Percentiles rank a stretch among this genome's conserved stretches.
Conservation (phyloP, 1,140 invertebrate genomes). For the Drosophila malerkotliana region DNA sequence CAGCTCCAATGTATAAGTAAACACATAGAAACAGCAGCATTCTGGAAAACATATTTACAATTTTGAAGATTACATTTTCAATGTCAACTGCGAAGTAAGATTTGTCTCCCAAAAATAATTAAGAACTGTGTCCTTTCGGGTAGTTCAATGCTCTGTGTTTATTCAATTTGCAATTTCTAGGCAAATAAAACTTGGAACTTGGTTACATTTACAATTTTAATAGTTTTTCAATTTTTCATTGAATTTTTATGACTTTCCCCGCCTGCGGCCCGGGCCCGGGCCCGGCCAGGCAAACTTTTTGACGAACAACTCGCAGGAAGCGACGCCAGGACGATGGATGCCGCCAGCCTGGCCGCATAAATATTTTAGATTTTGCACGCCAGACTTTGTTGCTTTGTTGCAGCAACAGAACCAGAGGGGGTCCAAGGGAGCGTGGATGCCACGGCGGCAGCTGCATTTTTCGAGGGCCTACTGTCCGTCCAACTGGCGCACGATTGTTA, state of each 20-base stretch:
- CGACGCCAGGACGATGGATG: conserved; percentile 42
- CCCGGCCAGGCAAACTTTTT: conserved; percentile 52
- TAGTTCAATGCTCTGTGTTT: background rate
- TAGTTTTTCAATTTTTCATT: conserved; percentile 58
- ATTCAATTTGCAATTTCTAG: conserved; percentile 16
- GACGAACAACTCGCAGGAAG: conserved; percentile 58
- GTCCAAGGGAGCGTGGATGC: background rate
- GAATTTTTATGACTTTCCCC: conserved; percentile 57
- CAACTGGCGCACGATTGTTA: conserved; percentile 73
- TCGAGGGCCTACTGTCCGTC: conserved; percentile 68
- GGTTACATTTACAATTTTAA: conserved; percentile 60
- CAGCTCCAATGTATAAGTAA: conserved; percentile 23
- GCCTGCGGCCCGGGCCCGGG: too few relatives aligned
- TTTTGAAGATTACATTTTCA: conserved; percentile 7
- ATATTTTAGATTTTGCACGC: conserved; percentile 74
- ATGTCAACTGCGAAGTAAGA: background rate
- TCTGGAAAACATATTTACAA: conserved; percentile 3
- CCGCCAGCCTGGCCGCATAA: conserved; percentile 65
- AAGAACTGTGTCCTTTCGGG: background rate
- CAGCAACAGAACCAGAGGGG: conserved; percentile 12
- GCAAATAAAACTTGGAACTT: conserved; percentile 16
- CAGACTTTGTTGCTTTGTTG: conserved; percentile 46
- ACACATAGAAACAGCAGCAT: conserved; percentile 20
- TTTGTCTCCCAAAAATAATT: background rate
- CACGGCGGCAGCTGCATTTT: conserved; percentile 57